phyloP scores from a whole-genome alignment of 2,113 vertebrate species.

The Microtus oregoni region DNA sequence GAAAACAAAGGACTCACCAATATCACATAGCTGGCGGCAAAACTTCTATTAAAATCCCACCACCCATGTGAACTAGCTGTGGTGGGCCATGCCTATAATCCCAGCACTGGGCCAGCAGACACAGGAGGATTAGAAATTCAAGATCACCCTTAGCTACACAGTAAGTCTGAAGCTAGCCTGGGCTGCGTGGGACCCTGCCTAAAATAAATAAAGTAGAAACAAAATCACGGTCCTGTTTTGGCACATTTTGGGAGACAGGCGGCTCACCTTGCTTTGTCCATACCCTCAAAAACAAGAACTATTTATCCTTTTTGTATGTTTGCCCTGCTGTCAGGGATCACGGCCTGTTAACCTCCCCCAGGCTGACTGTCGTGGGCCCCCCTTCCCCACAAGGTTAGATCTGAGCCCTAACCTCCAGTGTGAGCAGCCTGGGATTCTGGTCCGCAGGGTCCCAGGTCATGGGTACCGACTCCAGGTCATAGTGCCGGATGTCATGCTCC shows the following conservation, averaged over 20 bases:
- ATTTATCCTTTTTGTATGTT: neutral
- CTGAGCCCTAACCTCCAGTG: conserved; percentile 87
- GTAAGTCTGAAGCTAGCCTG: neutral
- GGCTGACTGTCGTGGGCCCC: neutral
- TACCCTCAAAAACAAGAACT: neutral
- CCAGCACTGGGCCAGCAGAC: neutral
- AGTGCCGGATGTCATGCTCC: conserved; percentile 92
- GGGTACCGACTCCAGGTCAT: conserved; percentile 88
- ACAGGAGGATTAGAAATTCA: neutral
- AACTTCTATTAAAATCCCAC: neutral
- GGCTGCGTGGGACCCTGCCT: neutral
- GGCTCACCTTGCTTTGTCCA: neutral
- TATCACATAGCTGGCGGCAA: neutral
- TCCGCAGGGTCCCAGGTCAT: conserved; percentile 84
- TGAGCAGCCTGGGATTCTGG: conserved; percentile 85
- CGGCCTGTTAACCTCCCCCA: neutral
- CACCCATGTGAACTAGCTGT: neutral
- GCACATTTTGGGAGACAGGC: neutral
- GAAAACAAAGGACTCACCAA: neutral
- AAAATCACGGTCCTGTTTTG: neutral
- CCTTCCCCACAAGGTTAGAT: fast-evolving
- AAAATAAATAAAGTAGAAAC: neutral
- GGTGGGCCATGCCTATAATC: neutral
- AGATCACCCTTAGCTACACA: neutral
- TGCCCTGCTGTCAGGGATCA: neutral